Base-by-base conservation (phyloP, 2,888 invertebrate genomes). In the Melieria picta region DNA sequence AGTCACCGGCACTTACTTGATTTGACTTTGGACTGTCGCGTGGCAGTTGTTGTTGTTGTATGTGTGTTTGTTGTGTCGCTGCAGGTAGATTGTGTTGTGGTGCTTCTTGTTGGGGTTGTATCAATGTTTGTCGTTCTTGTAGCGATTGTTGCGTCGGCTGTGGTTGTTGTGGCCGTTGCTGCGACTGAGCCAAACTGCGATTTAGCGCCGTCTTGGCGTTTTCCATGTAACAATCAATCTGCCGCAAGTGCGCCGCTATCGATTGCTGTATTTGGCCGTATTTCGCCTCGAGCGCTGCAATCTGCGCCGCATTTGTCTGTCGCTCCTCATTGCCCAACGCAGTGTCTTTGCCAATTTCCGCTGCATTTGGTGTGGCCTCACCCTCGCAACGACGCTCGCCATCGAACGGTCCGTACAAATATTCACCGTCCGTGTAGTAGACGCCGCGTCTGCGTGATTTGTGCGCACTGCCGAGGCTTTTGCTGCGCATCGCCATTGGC, bases 151-250 rank as follows among this genome's bases (percentile, higher is more conserved):
- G 45, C 48, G 50, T 10, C 61, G 60, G 57, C 13, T 7, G 45
- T 64, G 6, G 16, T 43, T 72, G 71, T 5, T 46, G 65, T 57
- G 58, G 73, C 60, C 45, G 75, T 46, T 71, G 72, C 43, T 74
- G 67, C 47, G 71, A 61, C 56, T 73, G 46, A 48, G 77, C 78
- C 4, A 80, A 77, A 45, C 80, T 81, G 58, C 82, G 79, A 74
- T 81, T 81, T 68, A 86, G 71, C 46, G 86, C 84, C 64, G 76
- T 78, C 77, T 86, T 86, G 43, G 85, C 86, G 72, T 82, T 84
- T 76, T 80, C 82, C 84, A 86, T 86, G 65, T 86, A 86, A 7
- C 81, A 79, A 74, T 86, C 85, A 55, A 86, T 86, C 76, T 85
- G 86, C 73, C 80, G 79, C 68, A 86, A 80, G 77, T 86, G 85